Percentiles rank a stretch among this genome's conserved stretches.
phyloP scores from a whole-genome alignment of 2,113 vertebrate genomes.

The Carollia perspicillata region DNA sequence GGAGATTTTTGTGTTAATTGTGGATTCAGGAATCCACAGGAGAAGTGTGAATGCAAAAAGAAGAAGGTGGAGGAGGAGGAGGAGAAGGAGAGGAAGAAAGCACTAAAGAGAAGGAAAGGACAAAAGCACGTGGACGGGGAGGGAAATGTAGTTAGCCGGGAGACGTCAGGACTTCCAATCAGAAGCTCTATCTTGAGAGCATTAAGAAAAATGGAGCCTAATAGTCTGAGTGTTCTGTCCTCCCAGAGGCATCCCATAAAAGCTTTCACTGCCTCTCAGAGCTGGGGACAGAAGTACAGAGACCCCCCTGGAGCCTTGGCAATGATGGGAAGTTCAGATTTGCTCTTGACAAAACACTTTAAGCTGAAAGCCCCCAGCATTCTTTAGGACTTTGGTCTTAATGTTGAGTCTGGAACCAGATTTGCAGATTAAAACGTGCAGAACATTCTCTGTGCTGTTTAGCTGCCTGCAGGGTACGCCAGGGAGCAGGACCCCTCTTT shows the following conservation, averaged over 20 bases:
- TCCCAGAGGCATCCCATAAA: neutral
- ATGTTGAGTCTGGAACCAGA: slow-evolving; percentile 17
- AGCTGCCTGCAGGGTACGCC: neutral
- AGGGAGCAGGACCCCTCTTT: neutral
- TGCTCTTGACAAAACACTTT: neutral
- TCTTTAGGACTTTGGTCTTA: slow-evolving; percentile 14
- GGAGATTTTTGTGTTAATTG: neutral
- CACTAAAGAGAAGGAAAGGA: neutral
- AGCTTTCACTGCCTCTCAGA: neutral
- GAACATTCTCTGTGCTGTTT: neutral
- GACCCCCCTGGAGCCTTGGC: neutral
- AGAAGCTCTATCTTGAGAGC: neutral
- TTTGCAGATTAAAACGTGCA: neutral
- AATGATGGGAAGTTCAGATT: neutral
- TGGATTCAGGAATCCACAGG: neutral
- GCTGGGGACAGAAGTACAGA: neutral
- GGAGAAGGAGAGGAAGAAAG: too few species aligned
- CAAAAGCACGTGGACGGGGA: neutral
- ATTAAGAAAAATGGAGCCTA: neutral
- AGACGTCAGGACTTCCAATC: neutral
- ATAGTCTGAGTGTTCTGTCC: neutral
- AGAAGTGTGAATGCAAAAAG: neutral
- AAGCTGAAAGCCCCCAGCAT: neutral
- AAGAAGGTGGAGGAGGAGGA: too few species aligned
- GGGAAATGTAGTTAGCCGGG: neutral